These are phyloP conservation scores for Microcebus jonahi DNA, from an alignment of 2,113 vertebrate species.

Conservation along the genomic window DNA sequence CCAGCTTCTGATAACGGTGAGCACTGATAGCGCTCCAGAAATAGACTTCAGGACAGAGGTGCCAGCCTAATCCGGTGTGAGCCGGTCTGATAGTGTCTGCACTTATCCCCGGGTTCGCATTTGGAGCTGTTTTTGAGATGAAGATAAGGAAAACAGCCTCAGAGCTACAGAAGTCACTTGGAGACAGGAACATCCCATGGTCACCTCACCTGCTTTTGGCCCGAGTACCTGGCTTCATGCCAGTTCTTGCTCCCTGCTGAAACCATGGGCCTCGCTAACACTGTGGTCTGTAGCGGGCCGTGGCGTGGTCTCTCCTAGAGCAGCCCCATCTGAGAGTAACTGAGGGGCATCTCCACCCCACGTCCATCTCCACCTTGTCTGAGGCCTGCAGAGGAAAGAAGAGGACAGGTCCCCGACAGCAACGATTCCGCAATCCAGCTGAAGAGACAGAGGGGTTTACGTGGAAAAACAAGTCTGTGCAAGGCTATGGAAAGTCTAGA, in stretches of 20 bases:
- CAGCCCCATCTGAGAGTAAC: neutral
- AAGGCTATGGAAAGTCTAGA: neutral
- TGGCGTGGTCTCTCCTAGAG: fast-evolving
- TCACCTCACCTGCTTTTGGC: neutral
- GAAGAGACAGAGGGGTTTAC: neutral
- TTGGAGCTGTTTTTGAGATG: neutral
- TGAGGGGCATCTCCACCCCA: fast-evolving
- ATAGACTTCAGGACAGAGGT: neutral
- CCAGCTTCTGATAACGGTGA: neutral
- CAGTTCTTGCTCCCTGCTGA: neutral
- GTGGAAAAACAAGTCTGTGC: neutral
- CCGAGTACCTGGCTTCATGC: fast-evolving
- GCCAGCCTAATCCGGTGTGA: neutral
- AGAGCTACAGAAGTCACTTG: neutral
- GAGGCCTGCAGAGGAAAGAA: neutral
- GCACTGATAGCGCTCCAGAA: neutral
- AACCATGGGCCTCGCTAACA: neutral
- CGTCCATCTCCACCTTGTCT: no score
- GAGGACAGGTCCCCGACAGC: neutral
- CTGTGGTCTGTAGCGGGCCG: fast-evolving
- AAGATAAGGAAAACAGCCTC: neutral
- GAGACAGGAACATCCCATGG: neutral
- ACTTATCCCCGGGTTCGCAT: neutral
- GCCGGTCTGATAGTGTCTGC: neutral
- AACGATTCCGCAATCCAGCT: neutral